Evolutionary conservation across 1,140 invertebrate genomes (phyloP).

Genomic region (Schmidtea mediterranea): DNA sequence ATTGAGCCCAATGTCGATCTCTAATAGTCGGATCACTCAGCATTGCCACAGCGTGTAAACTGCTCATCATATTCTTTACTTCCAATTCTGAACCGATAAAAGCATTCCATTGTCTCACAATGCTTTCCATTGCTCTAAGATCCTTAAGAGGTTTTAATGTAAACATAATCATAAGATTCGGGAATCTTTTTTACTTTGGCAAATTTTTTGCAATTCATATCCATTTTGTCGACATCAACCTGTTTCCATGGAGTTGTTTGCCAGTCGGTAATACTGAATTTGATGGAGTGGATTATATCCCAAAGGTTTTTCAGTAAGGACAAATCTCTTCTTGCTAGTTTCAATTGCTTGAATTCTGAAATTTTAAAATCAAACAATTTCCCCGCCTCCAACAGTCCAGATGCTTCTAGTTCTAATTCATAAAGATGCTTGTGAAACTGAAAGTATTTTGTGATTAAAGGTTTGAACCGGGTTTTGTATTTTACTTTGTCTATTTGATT

Average conservation of each 20-base stretch:
- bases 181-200: slow-evolving; percentile 80
- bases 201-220: slow-evolving; percentile 69
- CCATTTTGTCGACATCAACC: slow-evolving; percentile 67
- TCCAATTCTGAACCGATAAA: slow-evolving; percentile 29
- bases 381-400: slow-evolving; percentile 22
- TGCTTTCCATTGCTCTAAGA: slow-evolving; percentile 44
- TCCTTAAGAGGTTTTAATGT: slow-evolving; percentile 40
- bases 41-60: slow-evolving; percentile 51
- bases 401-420: slow-evolving; percentile 67
- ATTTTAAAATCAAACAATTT: no score
- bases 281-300: slow-evolving; percentile 40
- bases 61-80: slow-evolving; percentile 27
- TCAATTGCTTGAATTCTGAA: no score
- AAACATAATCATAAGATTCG: slow-evolving; percentile 90
- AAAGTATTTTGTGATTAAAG: slow-evolving; percentile 39
- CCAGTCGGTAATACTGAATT: background rate
- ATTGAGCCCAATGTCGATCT: slow-evolving; percentile 75
- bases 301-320: slow-evolving; percentile 63
- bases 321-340: slow-evolving; percentile 29
- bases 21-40: slow-evolving; percentile 76
- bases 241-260: slow-evolving; percentile 55
- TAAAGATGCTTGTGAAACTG: slow-evolving; percentile 27
- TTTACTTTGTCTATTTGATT: background rate
- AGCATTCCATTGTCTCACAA: slow-evolving; percentile 57
- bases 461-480: no score